Conservation (phyloP, 1,140 invertebrate genomes). For the Brachionus plicatilis region DNA sequence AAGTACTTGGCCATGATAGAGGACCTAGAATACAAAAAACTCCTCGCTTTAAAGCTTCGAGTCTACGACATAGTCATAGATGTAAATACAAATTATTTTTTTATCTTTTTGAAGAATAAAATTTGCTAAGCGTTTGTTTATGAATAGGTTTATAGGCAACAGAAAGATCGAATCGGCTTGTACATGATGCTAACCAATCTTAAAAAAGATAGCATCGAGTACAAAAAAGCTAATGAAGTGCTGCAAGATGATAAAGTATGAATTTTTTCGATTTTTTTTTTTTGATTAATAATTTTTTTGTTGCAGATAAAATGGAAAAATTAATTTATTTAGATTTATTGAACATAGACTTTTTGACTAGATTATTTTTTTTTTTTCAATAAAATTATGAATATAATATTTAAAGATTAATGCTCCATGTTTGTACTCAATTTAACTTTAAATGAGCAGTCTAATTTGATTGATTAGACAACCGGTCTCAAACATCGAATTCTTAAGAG, state of each 20-base stretch:
- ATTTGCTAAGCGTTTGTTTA: background rate
- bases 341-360: background rate
- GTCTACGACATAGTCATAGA: background rate
- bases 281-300: background rate
- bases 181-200: background rate
- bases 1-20: background rate
- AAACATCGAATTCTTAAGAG: background rate
- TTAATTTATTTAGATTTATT: background rate
- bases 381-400: background rate
- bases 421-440: background rate
- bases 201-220: conserved; percentile 28
- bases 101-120: background rate
- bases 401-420: background rate
- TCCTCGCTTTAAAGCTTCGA: background rate
- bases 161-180: conserved; percentile 11
- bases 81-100: background rate
- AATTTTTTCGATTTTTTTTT: background rate
- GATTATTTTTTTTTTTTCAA: background rate
- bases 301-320: conserved; percentile 30
- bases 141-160: background rate
- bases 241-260: conserved; percentile 29
- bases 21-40: background rate
- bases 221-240: background rate
- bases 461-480: background rate
- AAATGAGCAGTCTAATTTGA: background rate